Conservation (phyloP, 2,113 vertebrate species). For the Notarius lentiginosus region DNA sequence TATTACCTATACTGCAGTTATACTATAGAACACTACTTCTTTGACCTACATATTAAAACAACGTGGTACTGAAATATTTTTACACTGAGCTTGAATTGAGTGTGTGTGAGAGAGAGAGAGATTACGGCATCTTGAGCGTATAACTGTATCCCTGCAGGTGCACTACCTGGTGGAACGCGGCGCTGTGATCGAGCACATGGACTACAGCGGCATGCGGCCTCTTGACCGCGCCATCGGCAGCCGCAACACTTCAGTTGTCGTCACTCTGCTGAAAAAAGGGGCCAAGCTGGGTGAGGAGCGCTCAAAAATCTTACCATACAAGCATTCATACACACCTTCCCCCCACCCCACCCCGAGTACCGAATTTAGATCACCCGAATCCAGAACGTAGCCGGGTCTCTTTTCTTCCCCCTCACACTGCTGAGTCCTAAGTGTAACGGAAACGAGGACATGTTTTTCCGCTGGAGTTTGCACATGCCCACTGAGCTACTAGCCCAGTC, state of each 20-base stretch:
- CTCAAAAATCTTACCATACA: neutral
- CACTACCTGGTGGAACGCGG: slow-evolving; percentile 92
- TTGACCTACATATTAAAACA: neutral
- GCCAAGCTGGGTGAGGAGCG: slow-evolving; percentile 82
- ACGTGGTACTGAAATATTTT: neutral
- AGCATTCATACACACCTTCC: neutral
- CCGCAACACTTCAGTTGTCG: slow-evolving; percentile 87
- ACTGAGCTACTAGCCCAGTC: slow-evolving; percentile 29
- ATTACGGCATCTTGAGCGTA: neutral
- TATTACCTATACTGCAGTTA: neutral
- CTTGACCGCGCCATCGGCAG: slow-evolving; percentile 86
- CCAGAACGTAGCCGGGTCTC: slow-evolving; percentile 28
- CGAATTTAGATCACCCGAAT: slow-evolving; percentile 38
- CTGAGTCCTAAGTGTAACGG: slow-evolving; percentile 43
- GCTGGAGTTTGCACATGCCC: slow-evolving; percentile 9
- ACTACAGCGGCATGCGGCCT: slow-evolving; percentile 84
- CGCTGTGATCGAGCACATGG: slow-evolving; percentile 85
- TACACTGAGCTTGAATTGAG: neutral
- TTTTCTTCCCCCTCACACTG: slow-evolving; percentile 17
- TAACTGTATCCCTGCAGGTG: slow-evolving; percentile 73
- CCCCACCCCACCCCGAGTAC: neutral
- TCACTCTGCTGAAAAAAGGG: slow-evolving; percentile 88
- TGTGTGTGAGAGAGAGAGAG: neutral
- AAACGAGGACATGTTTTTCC: slow-evolving; percentile 42
- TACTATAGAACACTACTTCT: neutral